phyloP scores from a whole-genome alignment of 2,113 vertebrate species.

The Clarias macrocephalus region DNA sequence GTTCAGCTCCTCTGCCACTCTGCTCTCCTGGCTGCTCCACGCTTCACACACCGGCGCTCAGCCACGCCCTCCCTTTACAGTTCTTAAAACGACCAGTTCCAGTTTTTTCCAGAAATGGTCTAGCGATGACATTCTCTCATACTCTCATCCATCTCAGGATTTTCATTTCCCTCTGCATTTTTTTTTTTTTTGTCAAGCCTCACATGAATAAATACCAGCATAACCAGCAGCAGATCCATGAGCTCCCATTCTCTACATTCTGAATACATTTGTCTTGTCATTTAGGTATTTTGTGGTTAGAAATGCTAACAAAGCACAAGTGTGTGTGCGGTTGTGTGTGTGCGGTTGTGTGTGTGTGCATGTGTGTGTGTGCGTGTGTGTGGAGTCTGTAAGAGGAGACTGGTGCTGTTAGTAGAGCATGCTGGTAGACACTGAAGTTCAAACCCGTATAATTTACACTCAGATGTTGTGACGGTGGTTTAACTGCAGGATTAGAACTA shows the following conservation, averaged over 20 bases:
- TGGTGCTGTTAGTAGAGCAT: not conserved
- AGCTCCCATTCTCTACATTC: not conserved
- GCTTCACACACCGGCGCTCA: no score
- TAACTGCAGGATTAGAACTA: slow-evolving; percentile 8
- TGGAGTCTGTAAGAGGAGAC: not conserved
- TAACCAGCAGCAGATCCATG: not conserved
- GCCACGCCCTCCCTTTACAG: no score
- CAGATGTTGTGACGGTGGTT: slow-evolving; percentile 1
- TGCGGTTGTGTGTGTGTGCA: not conserved
- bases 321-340: not conserved
- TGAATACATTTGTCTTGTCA: not conserved
- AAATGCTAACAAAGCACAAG: not conserved
- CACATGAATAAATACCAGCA: not conserved
- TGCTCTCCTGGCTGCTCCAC: no score
- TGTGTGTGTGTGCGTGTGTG: slow-evolving; percentile 2
- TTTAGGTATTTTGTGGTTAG: not conserved
- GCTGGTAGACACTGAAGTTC: slow-evolving; percentile 4
- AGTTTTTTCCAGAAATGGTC: no score
- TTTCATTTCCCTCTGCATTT: no score
- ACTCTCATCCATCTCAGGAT: no score
- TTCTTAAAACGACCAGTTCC: no score
- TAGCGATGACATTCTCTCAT: no score
- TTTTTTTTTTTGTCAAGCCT: no score
- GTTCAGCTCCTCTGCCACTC: no score
- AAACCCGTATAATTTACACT: slow-evolving; percentile 6